Conservation (phyloP, 2,797 vertebrate genomes). For the Microhierax caerulescens region DNA sequence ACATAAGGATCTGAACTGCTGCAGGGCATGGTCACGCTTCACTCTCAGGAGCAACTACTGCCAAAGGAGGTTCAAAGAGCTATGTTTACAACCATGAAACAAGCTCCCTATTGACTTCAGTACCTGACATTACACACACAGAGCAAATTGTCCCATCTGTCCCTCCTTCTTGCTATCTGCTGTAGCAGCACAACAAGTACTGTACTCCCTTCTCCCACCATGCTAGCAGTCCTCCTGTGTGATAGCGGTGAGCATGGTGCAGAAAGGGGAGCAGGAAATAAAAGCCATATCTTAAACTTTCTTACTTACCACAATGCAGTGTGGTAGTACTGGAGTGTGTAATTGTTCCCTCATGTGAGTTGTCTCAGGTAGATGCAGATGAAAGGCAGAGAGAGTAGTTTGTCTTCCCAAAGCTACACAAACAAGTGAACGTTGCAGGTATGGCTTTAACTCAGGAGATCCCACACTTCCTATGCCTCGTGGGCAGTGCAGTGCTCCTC, state of each 20-base stretch:
- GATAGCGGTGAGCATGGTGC: background rate
- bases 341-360: background rate
- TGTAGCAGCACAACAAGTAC: background rate
- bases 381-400: background rate
- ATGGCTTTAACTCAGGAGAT: background rate
- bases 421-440: background rate
- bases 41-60: background rate
- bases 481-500: background rate
- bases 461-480: background rate
- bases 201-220: background rate
- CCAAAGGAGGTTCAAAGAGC: background rate
- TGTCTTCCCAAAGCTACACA: background rate
- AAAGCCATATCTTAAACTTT: background rate
- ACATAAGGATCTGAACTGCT: background rate
- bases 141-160: constrained; percentile 12
- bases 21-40: background rate
- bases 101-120: constrained; percentile 11
- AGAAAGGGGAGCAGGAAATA: background rate
- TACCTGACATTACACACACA: background rate
- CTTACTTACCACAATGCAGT: background rate
- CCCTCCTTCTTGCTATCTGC: background rate
- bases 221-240: background rate
- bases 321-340: background rate
- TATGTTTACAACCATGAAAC: background rate
- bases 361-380: background rate